Evolutionary conservation across 2,888 invertebrate species (phyloP).

Genomic region (Drosophila neotestacea): DNA sequence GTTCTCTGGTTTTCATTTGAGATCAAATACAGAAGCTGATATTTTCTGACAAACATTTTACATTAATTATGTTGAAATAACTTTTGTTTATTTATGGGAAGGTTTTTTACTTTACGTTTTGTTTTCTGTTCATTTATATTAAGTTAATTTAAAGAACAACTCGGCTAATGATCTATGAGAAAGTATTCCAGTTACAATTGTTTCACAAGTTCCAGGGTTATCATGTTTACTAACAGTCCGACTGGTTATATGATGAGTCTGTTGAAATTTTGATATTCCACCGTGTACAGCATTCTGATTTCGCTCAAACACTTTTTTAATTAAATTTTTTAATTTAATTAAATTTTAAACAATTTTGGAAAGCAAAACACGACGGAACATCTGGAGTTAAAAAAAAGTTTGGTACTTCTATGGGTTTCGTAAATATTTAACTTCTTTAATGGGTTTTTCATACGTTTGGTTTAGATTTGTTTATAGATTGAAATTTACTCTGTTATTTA

Average conservation of each 20-base stretch:
- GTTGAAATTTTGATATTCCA: slow-evolving; percentile 1
- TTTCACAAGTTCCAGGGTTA: slow-evolving; percentile 49
- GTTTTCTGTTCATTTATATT: slow-evolving; percentile 43
- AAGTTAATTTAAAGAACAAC: slow-evolving; percentile 69
- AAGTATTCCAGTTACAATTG: slow-evolving; percentile 45
- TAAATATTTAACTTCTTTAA: slow-evolving; percentile 24
- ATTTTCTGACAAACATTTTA: slow-evolving; percentile 66
- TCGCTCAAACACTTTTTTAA: background rate
- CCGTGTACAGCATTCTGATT: background rate
- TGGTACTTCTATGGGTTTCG: slow-evolving; percentile 23
- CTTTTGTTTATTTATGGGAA: slow-evolving; percentile 44
- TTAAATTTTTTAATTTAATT: too few species aligned
- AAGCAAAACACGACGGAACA: background rate
- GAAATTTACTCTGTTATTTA: slow-evolving; percentile 44
- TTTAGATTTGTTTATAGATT: slow-evolving; percentile 33
- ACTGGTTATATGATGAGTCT: slow-evolving; percentile 32
- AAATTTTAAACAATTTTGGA: background rate
- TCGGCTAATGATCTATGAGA: slow-evolving; percentile 59
- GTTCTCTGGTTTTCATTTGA: slow-evolving; percentile 60
- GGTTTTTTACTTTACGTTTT: slow-evolving; percentile 12
- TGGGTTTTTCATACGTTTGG: slow-evolving; percentile 15
- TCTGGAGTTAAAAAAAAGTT: slow-evolving; percentile 25
- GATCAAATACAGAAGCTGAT: slow-evolving; percentile 80
- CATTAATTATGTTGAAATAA: slow-evolving; percentile 61
- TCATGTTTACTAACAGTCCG: slow-evolving; percentile 39